Evolutionary conservation across 2,113 vertebrate genomes (phyloP), one percentile per base, ranked within the genome.

Genomic region (Poeciliopsis occidentalis): DNA sequence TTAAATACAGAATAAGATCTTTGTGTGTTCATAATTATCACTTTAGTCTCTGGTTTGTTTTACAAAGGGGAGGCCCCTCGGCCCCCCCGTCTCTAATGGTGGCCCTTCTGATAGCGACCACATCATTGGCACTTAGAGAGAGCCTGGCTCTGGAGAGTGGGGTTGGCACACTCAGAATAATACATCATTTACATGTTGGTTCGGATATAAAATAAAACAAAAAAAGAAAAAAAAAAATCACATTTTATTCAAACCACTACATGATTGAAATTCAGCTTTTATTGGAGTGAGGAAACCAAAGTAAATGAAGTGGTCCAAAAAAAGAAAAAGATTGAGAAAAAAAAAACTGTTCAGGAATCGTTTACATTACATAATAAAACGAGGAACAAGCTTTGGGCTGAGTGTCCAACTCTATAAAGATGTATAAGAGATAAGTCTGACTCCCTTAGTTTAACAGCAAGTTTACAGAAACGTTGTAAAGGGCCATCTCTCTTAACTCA

Each of bases 91-190:
- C 80, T 92, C 73, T 57, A 82, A 84, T 75, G 79, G 76, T 76
- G 87, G 91, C 79, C 92, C 87, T 71, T 80, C 34, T 77, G 78
- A 86, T 91, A 85, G 89, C 86, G 88, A 92, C 91, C 92, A 93
- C 90, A 89, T 89, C 90, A 84, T 95, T 95, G 94, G 95, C 95
- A 95, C 94, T 95, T 95, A 82, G 77, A 94, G 90, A 88, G 92
- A 94, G 89, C 92, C 92, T 88, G 86, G 91, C 90, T 94, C 92
- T 87, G 89, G 75, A 92, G 92, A 91, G 88, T 91, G 93, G 92
- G 89, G 87, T 93, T 95, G 95, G 94, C 93, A 95, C 94, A 92
- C 92, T 92, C 92, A 89, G 78, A 93, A 95, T 94, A 87, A 92
- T 94, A 94, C 92, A 95, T 92, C 29, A 93, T 94, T 93, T 94